Evolutionary conservation across 2,888 invertebrate genomes (phyloP).

Genomic region (Sinohyriopsis cumingii): DNA sequence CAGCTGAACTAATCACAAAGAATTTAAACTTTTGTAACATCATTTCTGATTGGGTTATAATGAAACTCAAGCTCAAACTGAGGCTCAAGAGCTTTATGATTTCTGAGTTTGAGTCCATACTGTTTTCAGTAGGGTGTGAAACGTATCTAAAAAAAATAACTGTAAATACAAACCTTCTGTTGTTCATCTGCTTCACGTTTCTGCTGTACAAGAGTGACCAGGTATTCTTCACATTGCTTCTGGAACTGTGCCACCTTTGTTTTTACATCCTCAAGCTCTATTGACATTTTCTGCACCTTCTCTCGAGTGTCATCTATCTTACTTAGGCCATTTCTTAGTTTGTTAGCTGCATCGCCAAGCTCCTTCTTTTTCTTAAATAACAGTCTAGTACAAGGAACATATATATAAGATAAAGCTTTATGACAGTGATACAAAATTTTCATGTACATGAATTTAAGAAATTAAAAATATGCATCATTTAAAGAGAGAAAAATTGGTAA

Average conservation of each 20-base stretch:
- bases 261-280: slow-evolving; percentile 85
- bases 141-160: too few relatives aligned
- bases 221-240: slow-evolving; percentile 88
- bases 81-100: too few relatives aligned
- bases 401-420: not conserved
- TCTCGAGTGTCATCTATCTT: slow-evolving; percentile 90
- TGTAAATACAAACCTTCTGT: slow-evolving; percentile 74
- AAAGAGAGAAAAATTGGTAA: not conserved
- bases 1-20: too few relatives aligned
- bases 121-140: too few relatives aligned
- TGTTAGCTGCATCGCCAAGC: slow-evolving; percentile 83
- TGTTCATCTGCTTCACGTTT: slow-evolving; percentile 88
- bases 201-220: slow-evolving; percentile 86
- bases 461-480: not conserved
- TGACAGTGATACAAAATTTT: not conserved
- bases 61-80: too few relatives aligned
- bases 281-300: slow-evolving; percentile 87
- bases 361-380: slow-evolving; percentile 81
- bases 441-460: not conserved
- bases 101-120: too few relatives aligned
- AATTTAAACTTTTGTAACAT: too few relatives aligned
- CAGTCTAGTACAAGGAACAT: slow-evolving; percentile 75
- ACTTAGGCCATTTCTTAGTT: slow-evolving; percentile 84
- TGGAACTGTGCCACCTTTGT: slow-evolving; percentile 80
- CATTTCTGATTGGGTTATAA: too few relatives aligned